A percentile compares a stretch with the other conserved stretches of the same genome.
These are phyloP conservation scores for Epinephelus coioides DNA, from an alignment of 2,797 vertebrate genomes.

Conservation along the genomic window DNA sequence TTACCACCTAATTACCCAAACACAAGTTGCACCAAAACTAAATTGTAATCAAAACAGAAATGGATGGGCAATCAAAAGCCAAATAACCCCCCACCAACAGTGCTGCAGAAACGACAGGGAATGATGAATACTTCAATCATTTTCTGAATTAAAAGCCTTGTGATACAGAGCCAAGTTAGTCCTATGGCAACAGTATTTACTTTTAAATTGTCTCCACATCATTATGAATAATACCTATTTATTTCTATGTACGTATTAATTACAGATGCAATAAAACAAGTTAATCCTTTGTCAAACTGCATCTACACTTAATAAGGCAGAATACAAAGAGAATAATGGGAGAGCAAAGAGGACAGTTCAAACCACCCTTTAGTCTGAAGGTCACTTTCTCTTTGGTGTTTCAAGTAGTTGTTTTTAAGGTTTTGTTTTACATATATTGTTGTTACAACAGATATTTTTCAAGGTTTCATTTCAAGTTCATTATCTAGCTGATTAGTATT, in stretches of 20 bases:
- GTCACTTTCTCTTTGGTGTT: not conserved
- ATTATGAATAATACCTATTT: not conserved
- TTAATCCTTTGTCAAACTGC: not conserved
- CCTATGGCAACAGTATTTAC: not conserved
- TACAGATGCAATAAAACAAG: not conserved
- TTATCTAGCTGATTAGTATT: too few species aligned
- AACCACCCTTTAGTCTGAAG: not conserved
- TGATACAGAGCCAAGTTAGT: not conserved
- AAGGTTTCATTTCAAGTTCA: too few species aligned
- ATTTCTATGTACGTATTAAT: not conserved
- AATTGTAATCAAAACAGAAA: constrained; percentile 39
- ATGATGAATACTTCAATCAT: constrained; percentile 18
- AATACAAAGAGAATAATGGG: not conserved
- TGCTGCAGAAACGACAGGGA: not conserved
- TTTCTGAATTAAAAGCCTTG: constrained; percentile 6
- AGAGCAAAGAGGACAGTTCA: not conserved
- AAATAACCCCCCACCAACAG: constrained; percentile 3
- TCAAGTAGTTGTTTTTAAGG: too few species aligned
- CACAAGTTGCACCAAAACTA: constrained; percentile 19
- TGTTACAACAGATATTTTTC: too few species aligned
- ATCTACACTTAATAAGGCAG: not conserved
- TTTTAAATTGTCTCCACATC: constrained; percentile 9
- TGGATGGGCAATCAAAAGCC: constrained; percentile 16
- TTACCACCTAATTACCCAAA: constrained; percentile 1
- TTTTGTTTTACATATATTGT: too few species aligned